Conservation (phyloP, 1,140 invertebrate species). For the Drosophila suzukii region DNA sequence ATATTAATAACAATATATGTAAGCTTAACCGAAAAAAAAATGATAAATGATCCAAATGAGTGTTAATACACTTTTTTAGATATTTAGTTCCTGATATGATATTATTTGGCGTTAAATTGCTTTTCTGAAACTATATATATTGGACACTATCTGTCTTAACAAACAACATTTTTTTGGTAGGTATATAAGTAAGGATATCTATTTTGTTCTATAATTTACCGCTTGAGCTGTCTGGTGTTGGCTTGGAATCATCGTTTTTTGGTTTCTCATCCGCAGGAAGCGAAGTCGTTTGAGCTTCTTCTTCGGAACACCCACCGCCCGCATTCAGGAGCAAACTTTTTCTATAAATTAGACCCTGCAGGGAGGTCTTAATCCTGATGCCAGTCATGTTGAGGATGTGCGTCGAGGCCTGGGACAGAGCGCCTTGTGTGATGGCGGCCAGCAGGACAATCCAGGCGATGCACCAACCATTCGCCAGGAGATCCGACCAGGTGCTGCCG, state of each 20-base stretch:
- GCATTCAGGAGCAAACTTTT: conserved; percentile 83
- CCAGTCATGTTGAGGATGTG: conserved; percentile 93
- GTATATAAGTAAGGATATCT: neutral
- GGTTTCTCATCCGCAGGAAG: conserved; percentile 15
- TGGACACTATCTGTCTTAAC: too few species aligned
- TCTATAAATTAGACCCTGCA: conserved; percentile 88
- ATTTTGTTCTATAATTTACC: conserved; percentile 3
- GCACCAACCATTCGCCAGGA: conserved; percentile 91
- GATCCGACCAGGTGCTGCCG: conserved; percentile 86
- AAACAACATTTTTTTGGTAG: neutral
- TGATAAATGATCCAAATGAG: too few species aligned
- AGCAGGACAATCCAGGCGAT: conserved; percentile 90
- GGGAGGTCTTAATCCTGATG: conserved; percentile 90
- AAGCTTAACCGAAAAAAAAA: too few species aligned
- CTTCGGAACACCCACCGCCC: conserved; percentile 46
- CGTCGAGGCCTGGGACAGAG: conserved; percentile 93
- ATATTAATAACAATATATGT: too few species aligned
- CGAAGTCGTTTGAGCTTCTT: conserved; percentile 27
- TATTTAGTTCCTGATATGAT: too few species aligned
- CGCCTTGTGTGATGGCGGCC: conserved; percentile 90
- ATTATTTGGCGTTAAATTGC: too few species aligned
- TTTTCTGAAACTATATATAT: too few species aligned
- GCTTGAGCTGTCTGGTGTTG: neutral
- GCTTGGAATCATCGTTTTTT: conserved; percentile 14
- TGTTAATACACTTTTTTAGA: too few species aligned